These are phyloP conservation scores for Epicauta chinensis DNA, from an alignment of 1,140 invertebrate genomes.

Conservation along the genomic window DNA sequence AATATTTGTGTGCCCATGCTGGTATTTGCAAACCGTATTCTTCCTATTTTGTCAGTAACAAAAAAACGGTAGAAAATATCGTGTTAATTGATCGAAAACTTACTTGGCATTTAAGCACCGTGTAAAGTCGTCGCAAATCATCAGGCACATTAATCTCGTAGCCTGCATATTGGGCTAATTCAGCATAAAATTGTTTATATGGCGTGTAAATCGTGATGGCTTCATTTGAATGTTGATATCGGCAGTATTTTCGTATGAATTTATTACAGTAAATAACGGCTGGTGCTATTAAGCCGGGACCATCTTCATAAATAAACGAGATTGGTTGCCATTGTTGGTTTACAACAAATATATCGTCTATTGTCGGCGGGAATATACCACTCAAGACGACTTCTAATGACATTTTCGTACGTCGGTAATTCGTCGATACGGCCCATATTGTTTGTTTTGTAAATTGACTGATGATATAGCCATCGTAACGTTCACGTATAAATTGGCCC, in stretches of 20 bases:
- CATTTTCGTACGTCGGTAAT: constrained; percentile 53
- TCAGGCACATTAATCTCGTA: not conserved
- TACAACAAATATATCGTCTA: constrained; percentile 42
- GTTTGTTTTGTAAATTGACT: constrained; percentile 44
- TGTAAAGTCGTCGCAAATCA: not conserved
- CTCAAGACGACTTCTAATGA: constrained; percentile 49
- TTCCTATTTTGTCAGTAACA: constrained; percentile 5
- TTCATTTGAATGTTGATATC: constrained; percentile 1
- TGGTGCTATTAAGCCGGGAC: not conserved
- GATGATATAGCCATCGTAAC: constrained; percentile 56
- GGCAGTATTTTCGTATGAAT: constrained; percentile 4
- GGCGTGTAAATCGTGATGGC: not conserved
- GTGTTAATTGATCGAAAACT: not conserved
- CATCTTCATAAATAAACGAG: constrained; percentile 37
- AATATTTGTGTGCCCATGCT: constrained; percentile 16
- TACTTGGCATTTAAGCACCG: constrained; percentile 4
- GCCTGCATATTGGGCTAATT: not conserved
- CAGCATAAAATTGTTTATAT: not conserved
- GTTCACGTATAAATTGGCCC: constrained; percentile 53
- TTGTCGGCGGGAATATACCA: constrained; percentile 48
- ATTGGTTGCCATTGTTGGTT: constrained; percentile 52
- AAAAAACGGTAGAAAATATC: too few relatives aligned
- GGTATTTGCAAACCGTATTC: constrained; percentile 22
- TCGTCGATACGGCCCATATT: constrained; percentile 40
- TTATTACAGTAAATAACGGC: not conserved